These are phyloP conservation scores for Hypomecis punctinalis DNA, from an alignment of 2,888 invertebrate genomes.

Conservation along the genomic window DNA sequence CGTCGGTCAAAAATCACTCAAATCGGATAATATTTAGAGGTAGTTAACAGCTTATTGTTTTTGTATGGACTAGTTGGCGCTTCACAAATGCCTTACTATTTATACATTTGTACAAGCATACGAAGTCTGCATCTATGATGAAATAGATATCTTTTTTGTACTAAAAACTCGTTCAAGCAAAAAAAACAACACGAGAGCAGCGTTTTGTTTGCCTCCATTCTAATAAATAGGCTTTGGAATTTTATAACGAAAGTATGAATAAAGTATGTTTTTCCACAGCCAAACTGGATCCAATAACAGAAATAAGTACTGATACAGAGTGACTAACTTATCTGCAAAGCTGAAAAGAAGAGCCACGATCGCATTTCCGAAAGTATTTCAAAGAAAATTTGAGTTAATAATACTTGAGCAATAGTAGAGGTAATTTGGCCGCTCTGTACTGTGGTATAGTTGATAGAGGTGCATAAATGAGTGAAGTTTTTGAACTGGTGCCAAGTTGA, in stretches of 20 bases:
- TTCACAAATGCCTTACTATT: too few relatives aligned
- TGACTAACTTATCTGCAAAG: not conserved
- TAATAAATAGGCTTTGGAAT: not conserved
- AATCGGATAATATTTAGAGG: too few relatives aligned
- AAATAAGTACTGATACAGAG: not conserved
- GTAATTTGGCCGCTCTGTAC: not conserved
- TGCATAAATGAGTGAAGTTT: conserved; percentile 39
- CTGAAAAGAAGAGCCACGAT: not conserved
- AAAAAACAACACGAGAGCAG: not conserved
- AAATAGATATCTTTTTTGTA: too few relatives aligned
- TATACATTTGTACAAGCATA: too few relatives aligned
- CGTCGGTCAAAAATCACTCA: too few relatives aligned
- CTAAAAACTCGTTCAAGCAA: not conserved
- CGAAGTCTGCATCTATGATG: too few relatives aligned
- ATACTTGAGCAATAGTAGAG: not conserved
- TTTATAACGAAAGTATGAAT: not conserved
- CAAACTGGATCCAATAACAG: conserved; percentile 4
- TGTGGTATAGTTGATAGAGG: conserved; percentile 12
- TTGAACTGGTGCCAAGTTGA: conserved; percentile 52
- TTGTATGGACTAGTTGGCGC: too few relatives aligned
- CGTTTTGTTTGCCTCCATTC: not conserved
- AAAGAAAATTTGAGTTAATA: not conserved
- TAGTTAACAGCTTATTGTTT: too few relatives aligned
- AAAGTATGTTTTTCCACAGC: not conserved
- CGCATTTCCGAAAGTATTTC: not conserved